A percentile compares a stretch with the other conserved stretches of the same genome.
These are phyloP conservation scores for Falcaria lacertinaria DNA, from an alignment of 2,888 invertebrate genomes.

Conservation along the genomic window DNA sequence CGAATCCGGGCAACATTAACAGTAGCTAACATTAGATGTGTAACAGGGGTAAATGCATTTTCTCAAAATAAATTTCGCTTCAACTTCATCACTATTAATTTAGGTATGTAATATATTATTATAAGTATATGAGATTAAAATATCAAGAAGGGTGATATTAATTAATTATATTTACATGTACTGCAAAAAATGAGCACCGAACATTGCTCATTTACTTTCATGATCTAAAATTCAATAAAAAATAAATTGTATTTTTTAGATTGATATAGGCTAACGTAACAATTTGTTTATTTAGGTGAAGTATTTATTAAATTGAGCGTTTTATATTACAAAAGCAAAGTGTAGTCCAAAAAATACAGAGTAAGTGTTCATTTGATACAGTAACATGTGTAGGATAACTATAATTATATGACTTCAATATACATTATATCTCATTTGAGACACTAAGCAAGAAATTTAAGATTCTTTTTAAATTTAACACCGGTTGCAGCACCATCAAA, in stretches of 20 bases:
- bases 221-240: too few species aligned
- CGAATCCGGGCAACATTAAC: constrained; percentile 38
- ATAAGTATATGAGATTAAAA: constrained; percentile 10
- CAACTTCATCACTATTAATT: constrained; percentile 30
- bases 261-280: too few species aligned
- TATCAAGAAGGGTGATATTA: too few species aligned
- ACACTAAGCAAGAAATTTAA: constrained; percentile 28
- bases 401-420: constrained; percentile 20
- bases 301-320: constrained; percentile 3
- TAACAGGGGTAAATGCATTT: constrained; percentile 67
- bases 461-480: constrained; percentile 11
- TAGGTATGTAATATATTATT: constrained; percentile 14
- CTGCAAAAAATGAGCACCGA: constrained; percentile 60
- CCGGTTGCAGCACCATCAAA: constrained; percentile 30
- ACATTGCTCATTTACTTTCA: constrained; percentile 4
- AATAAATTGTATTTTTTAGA: too few species aligned
- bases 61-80: constrained; percentile 61
- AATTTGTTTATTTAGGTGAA: constrained; percentile 1
- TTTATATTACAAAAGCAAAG: background rate
- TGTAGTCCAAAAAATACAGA: constrained; percentile 1
- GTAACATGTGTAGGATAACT: constrained; percentile 29
- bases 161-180: too few species aligned
- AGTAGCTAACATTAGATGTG: constrained; percentile 36
- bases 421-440: constrained; percentile 32
- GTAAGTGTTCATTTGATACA: constrained; percentile 49